Conservation (phyloP, 1,140 invertebrate genomes). For the Lineus longissimus region DNA sequence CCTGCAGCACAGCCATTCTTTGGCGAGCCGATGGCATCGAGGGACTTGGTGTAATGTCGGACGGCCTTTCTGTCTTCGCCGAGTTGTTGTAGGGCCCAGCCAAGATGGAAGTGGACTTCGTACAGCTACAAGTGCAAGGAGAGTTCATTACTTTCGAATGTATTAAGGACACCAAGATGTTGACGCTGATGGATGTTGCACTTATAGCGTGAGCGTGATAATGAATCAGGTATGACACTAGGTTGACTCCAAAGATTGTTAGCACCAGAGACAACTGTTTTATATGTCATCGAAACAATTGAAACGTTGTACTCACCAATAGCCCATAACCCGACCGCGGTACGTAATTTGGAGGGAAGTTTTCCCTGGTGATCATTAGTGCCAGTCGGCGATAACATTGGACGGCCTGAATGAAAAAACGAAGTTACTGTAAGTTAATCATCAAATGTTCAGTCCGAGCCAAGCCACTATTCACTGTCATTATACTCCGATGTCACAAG, state of each 20-base stretch:
- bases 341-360: conserved; percentile 26
- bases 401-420: conserved; percentile 18
- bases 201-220: too few relatives aligned
- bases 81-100: conserved; percentile 34
- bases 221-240: too few relatives aligned
- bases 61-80: conserved; percentile 29
- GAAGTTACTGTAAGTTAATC: too few relatives aligned
- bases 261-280: too few relatives aligned
- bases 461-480: too few relatives aligned
- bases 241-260: too few relatives aligned
- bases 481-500: too few relatives aligned
- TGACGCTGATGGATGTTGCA: too few relatives aligned
- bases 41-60: conserved; percentile 29
- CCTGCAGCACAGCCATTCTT: conserved; percentile 46
- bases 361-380: conserved; percentile 18
- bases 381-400: conserved; percentile 20
- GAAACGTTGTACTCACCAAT: conserved; percentile 17
- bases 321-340: conserved; percentile 21
- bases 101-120: conserved; percentile 36
- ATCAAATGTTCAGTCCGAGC: too few relatives aligned
- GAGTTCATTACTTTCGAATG: not conserved
- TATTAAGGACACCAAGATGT: not conserved
- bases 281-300: not conserved
- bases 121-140: conserved; percentile 26
- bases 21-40: conserved; percentile 30